phyloP scores from a whole-genome alignment of 2,113 vertebrate genomes.

The Xyliphius kryptos region DNA sequence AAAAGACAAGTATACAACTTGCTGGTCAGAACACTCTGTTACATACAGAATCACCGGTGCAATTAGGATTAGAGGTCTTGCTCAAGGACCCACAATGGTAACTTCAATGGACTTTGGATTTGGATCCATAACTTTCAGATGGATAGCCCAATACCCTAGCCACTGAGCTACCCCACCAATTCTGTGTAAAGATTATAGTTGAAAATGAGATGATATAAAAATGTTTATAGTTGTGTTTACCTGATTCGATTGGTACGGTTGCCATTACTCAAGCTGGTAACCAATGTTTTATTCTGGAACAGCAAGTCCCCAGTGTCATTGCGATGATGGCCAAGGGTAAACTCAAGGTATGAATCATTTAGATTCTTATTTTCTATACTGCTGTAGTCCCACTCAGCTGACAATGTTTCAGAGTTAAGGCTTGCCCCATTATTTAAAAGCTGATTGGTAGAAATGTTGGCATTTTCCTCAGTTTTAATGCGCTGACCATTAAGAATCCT shows the following conservation, averaged over 20 bases:
- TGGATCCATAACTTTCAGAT: no score
- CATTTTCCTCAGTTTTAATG: no score
- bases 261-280: conserved; percentile 51
- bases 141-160: no score
- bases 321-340: conserved; percentile 61
- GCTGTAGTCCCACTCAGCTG: conserved; percentile 66
- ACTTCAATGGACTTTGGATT: no score
- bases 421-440: conserved; percentile 67
- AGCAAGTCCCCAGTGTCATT: conserved; percentile 71
- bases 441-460: conserved; percentile 79
- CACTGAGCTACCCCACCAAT: no score
- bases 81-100: no score
- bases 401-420: conserved; percentile 58
- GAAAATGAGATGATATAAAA: background rate
- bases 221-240: conserved; percentile 66
- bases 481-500: no score
- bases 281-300: conserved; percentile 68
- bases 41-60: no score
- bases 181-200: background rate
- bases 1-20: no score
- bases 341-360: conserved; percentile 77
- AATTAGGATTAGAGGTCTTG: no score
- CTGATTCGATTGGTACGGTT: conserved; percentile 84
- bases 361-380: conserved; percentile 56
- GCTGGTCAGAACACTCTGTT: no score